phyloP scores from a whole-genome alignment of 2,888 invertebrate species.

The Liodrosophila aerea region DNA sequence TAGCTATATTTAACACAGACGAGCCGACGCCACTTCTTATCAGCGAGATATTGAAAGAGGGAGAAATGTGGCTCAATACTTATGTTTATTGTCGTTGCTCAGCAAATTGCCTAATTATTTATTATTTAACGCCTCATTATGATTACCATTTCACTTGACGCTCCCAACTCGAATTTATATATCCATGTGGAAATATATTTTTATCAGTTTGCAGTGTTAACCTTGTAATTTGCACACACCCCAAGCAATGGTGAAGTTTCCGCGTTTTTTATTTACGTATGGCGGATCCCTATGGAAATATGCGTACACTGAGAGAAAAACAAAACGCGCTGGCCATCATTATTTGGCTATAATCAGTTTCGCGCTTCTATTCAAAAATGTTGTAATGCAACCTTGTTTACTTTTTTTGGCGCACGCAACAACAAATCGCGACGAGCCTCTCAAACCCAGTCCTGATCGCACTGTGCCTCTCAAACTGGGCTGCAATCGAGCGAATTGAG shows the following conservation, averaged over 20 bases:
- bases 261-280: too few species aligned
- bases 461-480: too few species aligned
- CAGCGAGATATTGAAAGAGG: constrained; percentile 6
- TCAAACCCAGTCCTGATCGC: too few species aligned
- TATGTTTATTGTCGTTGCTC: constrained; percentile 20
- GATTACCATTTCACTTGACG: constrained; percentile 4
- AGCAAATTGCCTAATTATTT: constrained; percentile 34
- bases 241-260: neutral
- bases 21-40: constrained; percentile 40
- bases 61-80: constrained; percentile 11
- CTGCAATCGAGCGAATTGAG: too few species aligned
- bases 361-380: too few species aligned
- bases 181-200: constrained; percentile 12
- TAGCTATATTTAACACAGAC: constrained; percentile 33
- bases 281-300: neutral
- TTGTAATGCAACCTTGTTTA: too few species aligned
- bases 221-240: constrained; percentile 36
- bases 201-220: constrained; percentile 19
- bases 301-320: too few species aligned
- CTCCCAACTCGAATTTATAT: neutral
- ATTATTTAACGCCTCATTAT: constrained; percentile 17
- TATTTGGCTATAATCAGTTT: too few species aligned
- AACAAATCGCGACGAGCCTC: too few species aligned
- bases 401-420: too few species aligned
- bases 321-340: neutral